These are phyloP conservation scores for Ephydatia muelleri DNA, from an alignment of 37 sponge, comb jelly and placozoan genomes.

Conservation along the genomic window DNA sequence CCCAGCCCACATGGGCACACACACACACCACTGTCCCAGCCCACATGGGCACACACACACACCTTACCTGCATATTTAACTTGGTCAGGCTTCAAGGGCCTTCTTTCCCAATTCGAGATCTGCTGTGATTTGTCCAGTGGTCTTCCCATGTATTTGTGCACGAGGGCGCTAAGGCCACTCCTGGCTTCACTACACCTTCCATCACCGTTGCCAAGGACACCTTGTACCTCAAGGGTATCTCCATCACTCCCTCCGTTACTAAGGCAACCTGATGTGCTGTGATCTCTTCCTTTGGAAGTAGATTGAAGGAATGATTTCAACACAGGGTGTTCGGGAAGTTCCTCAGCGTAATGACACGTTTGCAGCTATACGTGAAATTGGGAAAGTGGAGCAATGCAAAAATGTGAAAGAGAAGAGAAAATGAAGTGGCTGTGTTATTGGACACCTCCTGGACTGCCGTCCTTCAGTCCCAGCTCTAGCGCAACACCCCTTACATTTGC, in stretches of 20 bases:
- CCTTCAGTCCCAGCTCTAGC: no score
- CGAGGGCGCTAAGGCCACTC: constrained; percentile 65
- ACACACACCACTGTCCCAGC: no score
- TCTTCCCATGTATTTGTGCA: constrained; percentile 69
- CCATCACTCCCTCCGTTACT: background rate
- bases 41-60: no score
- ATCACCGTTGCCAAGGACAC: background rate
- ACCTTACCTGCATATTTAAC: constrained; percentile 74
- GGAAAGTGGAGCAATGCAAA: no score
- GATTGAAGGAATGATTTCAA: background rate
- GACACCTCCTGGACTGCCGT: no score
- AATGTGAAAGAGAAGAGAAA: no score
- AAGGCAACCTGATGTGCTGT: no score
- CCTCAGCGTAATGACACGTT: background rate
- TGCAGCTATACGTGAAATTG: background rate
- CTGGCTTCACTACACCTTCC: background rate
- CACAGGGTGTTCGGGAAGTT: background rate
- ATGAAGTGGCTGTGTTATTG: no score
- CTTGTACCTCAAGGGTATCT: background rate
- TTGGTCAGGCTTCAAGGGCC: constrained; percentile 73
- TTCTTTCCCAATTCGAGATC: constrained; percentile 87
- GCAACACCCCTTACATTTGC: constrained; percentile 25
- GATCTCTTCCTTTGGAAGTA: background rate
- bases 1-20: no score
- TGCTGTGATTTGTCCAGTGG: constrained; percentile 91